Percentiles rank a stretch among this genome's conserved stretches.
These are phyloP conservation scores for Strigops habroptila DNA, from an alignment of 2,113 vertebrate genomes.

Conservation along the genomic window DNA sequence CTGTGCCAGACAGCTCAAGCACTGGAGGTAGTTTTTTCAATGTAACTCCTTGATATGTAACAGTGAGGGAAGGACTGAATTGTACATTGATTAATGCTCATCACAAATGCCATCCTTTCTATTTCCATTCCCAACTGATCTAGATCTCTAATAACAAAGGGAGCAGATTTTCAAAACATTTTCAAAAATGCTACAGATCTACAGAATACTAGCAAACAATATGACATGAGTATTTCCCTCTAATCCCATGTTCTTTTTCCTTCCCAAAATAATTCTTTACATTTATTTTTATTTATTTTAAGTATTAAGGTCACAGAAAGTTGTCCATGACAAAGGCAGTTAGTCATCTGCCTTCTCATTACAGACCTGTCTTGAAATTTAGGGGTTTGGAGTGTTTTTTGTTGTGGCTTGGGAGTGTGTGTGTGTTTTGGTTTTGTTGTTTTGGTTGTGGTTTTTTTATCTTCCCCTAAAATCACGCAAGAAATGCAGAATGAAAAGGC, in stretches of 20 bases:
- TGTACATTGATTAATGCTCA: background rate
- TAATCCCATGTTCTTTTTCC: background rate
- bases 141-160: background rate
- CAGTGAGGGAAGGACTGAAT: background rate
- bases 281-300: background rate
- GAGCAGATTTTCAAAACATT: background rate
- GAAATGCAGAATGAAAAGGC: conserved; percentile 1
- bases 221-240: background rate
- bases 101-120: background rate
- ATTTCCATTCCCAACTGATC: background rate
- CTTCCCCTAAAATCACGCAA: background rate
- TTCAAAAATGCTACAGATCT: background rate
- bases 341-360: background rate
- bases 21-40: background rate
- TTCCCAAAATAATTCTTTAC: background rate
- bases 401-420: background rate
- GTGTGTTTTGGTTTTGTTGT: background rate
- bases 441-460: background rate
- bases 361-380: background rate
- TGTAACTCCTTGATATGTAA: background rate
- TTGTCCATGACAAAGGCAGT: background rate
- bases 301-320: background rate
- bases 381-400: background rate
- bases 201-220: background rate
- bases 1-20: background rate